Base-by-base conservation (phyloP, 2,113 vertebrate species). In the Aphelocoma coerulescens region DNA sequence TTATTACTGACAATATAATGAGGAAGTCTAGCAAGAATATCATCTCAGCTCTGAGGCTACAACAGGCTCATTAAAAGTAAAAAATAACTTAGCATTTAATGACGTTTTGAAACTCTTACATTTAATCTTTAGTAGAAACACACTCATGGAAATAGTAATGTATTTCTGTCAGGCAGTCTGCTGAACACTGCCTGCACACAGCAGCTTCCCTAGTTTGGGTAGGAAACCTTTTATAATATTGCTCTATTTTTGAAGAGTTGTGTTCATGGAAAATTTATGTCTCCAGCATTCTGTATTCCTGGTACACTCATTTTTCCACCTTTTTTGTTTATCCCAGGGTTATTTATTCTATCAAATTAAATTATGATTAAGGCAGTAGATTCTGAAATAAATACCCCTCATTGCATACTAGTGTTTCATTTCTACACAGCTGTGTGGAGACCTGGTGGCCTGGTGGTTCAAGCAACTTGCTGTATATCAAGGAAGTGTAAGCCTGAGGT, bases 41-140 rank as follows among this genome's bases (percentile, higher is more conserved):
- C 58, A 26, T 76, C 73, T 87, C 52, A 58, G 84, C 37, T 49
- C 71, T 69, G 87, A 89, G 46, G 81, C 71, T 95, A 89, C 93
- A 91, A 61, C 30, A 69, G 65, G 44, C 88, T 93, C 90, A 85
- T 80, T 96, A 93, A 79, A 95, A 90, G 62, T 76, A 67, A 94
- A 95, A 97, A 75, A 93, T 68, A 88, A 44, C 24, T 22, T 46
- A 44, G 55, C 39, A 81, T 91, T 87, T 97, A 93, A 95, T 65
- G 83, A 81, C 0, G 2, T 69, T 86, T 92, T 78, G 74, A 81
- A 93, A 91, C 22, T 24, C 72, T 80, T 81, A 81, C 58, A 84
- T 84, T 95, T 93, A 92, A 95, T 91, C 89, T 91, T 92, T 67
- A 87, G 73, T 92, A 91, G 83, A 95, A 90, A 85, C 9, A 41